Percentiles rank a stretch among this genome's conserved stretches.
Evolutionary conservation across 2,113 vertebrate species (phyloP).

Genomic region (Tachuris rubrigastra): DNA sequence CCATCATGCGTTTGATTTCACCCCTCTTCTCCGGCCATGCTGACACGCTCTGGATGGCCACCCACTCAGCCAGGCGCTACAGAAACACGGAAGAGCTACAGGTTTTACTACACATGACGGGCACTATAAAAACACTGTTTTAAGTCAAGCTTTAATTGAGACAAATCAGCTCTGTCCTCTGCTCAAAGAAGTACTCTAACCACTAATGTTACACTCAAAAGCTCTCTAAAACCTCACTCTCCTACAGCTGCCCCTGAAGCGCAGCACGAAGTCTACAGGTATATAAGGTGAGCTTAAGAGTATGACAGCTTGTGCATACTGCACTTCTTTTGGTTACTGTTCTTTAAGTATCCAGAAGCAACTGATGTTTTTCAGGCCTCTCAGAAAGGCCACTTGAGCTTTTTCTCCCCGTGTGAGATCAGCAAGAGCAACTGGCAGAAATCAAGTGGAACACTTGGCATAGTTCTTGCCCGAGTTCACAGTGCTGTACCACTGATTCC

Average conservation of each 20-base stretch:
- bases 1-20: constrained; percentile 90
- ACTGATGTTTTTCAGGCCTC: background rate
- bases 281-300: background rate
- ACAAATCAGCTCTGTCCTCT: background rate
- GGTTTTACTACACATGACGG: background rate
- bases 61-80: constrained; percentile 91
- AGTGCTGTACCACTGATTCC: background rate
- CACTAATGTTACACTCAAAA: background rate
- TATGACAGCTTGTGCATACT: background rate
- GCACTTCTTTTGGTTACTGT: background rate
- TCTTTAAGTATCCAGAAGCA: background rate
- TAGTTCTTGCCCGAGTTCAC: background rate
- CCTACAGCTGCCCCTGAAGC: background rate
- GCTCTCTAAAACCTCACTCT: background rate
- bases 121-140: background rate
- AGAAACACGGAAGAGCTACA: background rate
- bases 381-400: background rate
- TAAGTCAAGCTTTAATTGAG: background rate
- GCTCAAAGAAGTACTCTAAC: background rate
- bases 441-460: background rate
- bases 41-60: constrained; percentile 92
- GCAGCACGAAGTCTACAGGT: background rate
- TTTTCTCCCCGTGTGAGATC: accelerated
- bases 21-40: constrained; percentile 91
- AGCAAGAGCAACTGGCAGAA: background rate